phyloP scores from a whole-genome alignment of 2,888 invertebrate species.

The Anoplius nigerrimus region DNA sequence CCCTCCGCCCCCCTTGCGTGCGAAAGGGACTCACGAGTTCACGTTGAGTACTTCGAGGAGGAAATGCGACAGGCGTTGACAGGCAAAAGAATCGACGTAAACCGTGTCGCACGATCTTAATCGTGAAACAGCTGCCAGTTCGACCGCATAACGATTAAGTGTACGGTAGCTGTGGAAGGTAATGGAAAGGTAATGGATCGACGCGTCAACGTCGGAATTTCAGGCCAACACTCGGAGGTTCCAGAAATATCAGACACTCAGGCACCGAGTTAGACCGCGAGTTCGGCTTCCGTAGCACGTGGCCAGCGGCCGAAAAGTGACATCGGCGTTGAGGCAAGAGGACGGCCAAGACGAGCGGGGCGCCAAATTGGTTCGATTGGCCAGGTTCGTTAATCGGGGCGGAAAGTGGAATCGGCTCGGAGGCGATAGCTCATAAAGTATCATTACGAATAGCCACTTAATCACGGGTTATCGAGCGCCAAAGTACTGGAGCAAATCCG shows the following conservation, averaged over 20 bases:
- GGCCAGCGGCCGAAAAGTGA: conserved; percentile 27
- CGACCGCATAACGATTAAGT: too few relatives aligned
- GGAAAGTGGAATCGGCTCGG: conserved; percentile 49
- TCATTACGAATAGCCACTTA: conserved; percentile 53
- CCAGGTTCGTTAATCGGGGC: conserved; percentile 42
- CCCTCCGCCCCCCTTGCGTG: neutral
- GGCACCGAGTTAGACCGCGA: neutral
- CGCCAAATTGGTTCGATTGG: conserved; percentile 33
- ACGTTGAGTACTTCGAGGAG: too few relatives aligned
- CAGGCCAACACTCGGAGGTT: too few relatives aligned
- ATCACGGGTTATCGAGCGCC: conserved; percentile 48
- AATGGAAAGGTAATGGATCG: too few relatives aligned
- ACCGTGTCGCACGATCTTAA: too few relatives aligned
- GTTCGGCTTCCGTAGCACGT: conserved; percentile 9
- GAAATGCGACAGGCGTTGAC: too few relatives aligned
- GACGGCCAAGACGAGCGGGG: conserved; percentile 11
- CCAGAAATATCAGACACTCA: neutral
- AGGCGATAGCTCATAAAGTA: conserved; percentile 52
- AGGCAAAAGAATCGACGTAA: too few relatives aligned
- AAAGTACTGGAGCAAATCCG: conserved; percentile 44
- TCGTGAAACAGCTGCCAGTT: too few relatives aligned
- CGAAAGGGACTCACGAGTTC: neutral
- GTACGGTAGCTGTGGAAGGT: too few relatives aligned
- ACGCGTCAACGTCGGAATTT: too few relatives aligned
- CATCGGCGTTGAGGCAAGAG: conserved; percentile 22